Base-by-base conservation (phyloP, 2,888 invertebrate species). In the Zelleria hepariella region DNA sequence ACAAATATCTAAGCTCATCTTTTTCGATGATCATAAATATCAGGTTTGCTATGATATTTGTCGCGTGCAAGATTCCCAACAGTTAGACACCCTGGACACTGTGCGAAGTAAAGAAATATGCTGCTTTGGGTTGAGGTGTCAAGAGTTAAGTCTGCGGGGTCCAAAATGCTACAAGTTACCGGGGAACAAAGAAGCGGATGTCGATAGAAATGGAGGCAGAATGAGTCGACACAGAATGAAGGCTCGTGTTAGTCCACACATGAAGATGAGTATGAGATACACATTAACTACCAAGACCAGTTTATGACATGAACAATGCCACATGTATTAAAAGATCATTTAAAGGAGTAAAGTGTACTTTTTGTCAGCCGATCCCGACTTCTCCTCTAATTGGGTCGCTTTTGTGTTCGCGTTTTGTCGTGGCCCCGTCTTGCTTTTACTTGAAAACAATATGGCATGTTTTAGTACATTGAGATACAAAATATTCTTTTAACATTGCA, bases 211-310 rank as follows among this genome's bases (percentile, higher is more conserved):
- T 79, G 77, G 77, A 69, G 68, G 75, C 72, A 70, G 67, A 76
- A 25, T 72, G 73, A 69, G 69, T 71, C 73, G 65, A 77, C 74
- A 76, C 68, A 70, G 69, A 70, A 76, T 75, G 75, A 71, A 68
- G 49, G 53, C 74, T 64, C 68, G 75, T 78, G 85, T 87, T 87
- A 87, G 84, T 86, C 69, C 77, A 85, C 84, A 82, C 49, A 58
- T 58, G 83, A 82, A 80, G 70, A 78, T 84, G 86, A 78, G 75
- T 77, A 78, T 79, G 78, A 65, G 67, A 47, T 18, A 76, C 72
- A 82, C 79, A 82, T 76, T 66, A 69, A 82, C 86, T 86, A 86
- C 85, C 84, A 86, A 82, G 80, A 80, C 84, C 80, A 82, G 51
- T 74, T 74, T 73, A 80, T 75, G 67, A 71, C 71, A 32, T 77